Evolutionary conservation across 1,140 invertebrate genomes (phyloP), one percentile per base, ranked within the genome.

Genomic region (Archegozetes longisetosus): DNA sequence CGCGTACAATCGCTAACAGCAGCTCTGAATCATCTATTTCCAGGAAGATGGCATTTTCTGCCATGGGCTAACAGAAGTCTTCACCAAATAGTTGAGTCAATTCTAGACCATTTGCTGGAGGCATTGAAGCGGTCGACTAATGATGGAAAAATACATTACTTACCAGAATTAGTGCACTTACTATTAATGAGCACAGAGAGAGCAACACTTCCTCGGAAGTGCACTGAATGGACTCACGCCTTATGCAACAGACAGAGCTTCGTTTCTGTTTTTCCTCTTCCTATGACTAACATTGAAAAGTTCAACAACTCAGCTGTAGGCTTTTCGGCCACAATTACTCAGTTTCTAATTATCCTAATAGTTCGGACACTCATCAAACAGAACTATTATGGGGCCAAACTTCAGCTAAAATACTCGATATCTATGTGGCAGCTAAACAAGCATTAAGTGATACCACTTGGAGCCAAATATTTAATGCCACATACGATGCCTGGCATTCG

Each of bases 321-420:
- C 32, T 55, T 40, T 60, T 60, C n/a, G 58, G 58, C 56, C 50
- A 60, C 6, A 60, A 60, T 27, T 60, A 60, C 40, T 61, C n/a
- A n/a, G 13, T 17, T 22, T 14, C 17, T 60, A 22, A 27, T 9
- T 24, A n/a, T 6, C 12, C 3, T n/a, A 24, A 58, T n/a, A 59
- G 9, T 13, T 40, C 49, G 23, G 13, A 24, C 9, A 17, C 52
- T 52, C n/a, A 14, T 53, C 52, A 52, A 47, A 14, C 46, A 47
- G 14, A 47, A 25, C 46, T 6, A 12, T 60, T 60, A 22, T 60
- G 58, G 58, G 58, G 6, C 23, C 57, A 60, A 20, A 58, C 58
- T 48, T 40, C 58, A 22, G 13, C 58, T 1, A 2, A 53, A 2
- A 53, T 60, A 53, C 23, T 60, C 2, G 29, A 55, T 32, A 23